Evolutionary conservation across 2,113 vertebrate species (phyloP).

Genomic region (Cynocephalus volans): DNA sequence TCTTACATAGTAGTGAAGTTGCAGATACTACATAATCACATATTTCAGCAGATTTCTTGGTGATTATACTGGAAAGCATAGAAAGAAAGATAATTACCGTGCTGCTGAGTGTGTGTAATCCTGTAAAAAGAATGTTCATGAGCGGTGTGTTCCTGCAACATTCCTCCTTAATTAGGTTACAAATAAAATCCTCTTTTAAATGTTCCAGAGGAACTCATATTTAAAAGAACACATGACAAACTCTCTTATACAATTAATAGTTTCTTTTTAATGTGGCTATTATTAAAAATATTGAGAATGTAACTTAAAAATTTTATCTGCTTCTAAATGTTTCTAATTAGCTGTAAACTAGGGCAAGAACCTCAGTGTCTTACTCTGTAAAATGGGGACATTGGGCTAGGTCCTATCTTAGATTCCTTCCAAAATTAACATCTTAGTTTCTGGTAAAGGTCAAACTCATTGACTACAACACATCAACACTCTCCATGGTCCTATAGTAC

Average conservation of each 20-base stretch:
- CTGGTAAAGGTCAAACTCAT: neutral
- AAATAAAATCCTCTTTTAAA: neutral
- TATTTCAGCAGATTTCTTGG: neutral
- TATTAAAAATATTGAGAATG: neutral
- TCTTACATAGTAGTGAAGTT: neutral
- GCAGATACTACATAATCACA: neutral
- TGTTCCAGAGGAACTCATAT: neutral
- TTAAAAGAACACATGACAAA: neutral
- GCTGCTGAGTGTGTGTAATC: neutral
- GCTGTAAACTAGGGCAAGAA: neutral
- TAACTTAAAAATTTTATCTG: neutral
- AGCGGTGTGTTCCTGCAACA: neutral
- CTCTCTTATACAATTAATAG: neutral
- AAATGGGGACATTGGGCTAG: neutral
- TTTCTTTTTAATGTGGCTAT: neutral
- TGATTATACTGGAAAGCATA: neutral
- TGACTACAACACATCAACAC: neutral
- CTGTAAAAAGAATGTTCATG: conserved; percentile 24
- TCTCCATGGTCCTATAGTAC: no score
- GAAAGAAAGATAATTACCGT: conserved; percentile 21
- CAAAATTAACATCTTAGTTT: neutral
- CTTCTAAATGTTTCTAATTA: neutral
- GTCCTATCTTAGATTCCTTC: neutral
- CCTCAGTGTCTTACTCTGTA: neutral
- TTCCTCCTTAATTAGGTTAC: neutral